Conservation (phyloP, 2,113 vertebrate species). For the Arizona elegans region DNA sequence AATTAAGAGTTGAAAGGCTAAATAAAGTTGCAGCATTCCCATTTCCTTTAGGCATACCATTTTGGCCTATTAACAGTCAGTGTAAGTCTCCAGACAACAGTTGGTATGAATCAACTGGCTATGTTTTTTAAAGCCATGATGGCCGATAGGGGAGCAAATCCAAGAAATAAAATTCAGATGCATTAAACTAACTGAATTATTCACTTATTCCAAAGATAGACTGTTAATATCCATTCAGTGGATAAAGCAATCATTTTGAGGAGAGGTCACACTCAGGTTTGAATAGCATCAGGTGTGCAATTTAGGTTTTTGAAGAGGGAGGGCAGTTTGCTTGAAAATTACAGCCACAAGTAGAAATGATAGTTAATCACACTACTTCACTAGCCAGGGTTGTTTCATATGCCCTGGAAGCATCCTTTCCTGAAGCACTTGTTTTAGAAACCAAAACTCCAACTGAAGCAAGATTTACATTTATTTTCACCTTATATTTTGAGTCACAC, state of each 20-base stretch:
- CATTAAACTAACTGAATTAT: constrained; percentile 2
- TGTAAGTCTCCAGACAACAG: not conserved
- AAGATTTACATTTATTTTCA: constrained; percentile 34
- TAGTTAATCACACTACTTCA: constrained; percentile 34
- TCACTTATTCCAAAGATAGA: not conserved
- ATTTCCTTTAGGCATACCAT: not conserved
- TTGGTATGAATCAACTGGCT: not conserved
- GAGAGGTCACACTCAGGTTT: not conserved
- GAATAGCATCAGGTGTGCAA: constrained; percentile 1
- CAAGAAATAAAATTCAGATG: not conserved
- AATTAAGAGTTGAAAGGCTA: not conserved
- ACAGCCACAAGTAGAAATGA: constrained; percentile 35
- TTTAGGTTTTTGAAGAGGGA: constrained; percentile 42
- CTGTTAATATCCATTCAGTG: not conserved
- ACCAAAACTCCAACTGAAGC: constrained; percentile 34
- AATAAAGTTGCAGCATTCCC: not conserved
- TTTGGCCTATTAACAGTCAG: not conserved
- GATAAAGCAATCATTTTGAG: not conserved
- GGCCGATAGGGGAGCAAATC: not conserved
- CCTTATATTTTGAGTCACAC: constrained; percentile 3
- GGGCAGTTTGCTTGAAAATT: constrained; percentile 34
- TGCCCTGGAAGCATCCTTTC: constrained; percentile 37
- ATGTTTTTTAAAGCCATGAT: not conserved
- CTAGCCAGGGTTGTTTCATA: constrained; percentile 24
- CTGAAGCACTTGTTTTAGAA: constrained; percentile 27